phyloP scores from a whole-genome alignment of 53 echinoderm and acorn worm species.

The Apostichopus leukothele region DNA sequence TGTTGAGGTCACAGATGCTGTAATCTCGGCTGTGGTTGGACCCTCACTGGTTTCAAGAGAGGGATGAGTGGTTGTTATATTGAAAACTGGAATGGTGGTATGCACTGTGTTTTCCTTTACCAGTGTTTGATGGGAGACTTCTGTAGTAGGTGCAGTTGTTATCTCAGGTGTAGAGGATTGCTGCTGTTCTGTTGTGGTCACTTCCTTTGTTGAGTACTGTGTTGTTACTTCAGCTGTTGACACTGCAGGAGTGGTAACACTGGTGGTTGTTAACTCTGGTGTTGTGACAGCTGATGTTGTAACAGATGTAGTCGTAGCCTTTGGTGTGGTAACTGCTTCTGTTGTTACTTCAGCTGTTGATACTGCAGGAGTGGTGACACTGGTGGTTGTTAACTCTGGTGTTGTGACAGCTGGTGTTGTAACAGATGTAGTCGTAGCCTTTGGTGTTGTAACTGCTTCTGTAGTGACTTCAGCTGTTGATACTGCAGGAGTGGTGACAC shows the following conservation, averaged over 20 bases:
- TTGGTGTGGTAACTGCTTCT: conserved; percentile 25
- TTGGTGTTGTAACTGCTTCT: conserved; percentile 22
- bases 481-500: conserved; percentile 1
- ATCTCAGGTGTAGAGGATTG: too few relatives aligned
- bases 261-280: not conserved
- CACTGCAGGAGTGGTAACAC: conserved; percentile 21
- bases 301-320: not conserved
- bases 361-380: conserved; percentile 8
- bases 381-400: not conserved
- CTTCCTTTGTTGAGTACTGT: not conserved
- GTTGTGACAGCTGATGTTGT: conserved; percentile 8
- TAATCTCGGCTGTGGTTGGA: not conserved
- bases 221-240: conserved; percentile 23
- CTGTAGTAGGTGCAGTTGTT: conserved; percentile 1
- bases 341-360: conserved; percentile 36
- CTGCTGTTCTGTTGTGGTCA: too few relatives aligned
- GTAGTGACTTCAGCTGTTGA: not conserved
- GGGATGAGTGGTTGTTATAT: not conserved
- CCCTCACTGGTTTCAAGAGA: not conserved
- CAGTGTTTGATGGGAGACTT: not conserved
- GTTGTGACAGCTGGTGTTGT: conserved; percentile 16
- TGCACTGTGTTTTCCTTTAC: not conserved
- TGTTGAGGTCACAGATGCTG: too few relatives aligned
- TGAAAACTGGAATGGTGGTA: not conserved
- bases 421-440: conserved; percentile 9